Base-by-base conservation (phyloP, 2,888 invertebrate species). In the Cremastinae sp. region DNA sequence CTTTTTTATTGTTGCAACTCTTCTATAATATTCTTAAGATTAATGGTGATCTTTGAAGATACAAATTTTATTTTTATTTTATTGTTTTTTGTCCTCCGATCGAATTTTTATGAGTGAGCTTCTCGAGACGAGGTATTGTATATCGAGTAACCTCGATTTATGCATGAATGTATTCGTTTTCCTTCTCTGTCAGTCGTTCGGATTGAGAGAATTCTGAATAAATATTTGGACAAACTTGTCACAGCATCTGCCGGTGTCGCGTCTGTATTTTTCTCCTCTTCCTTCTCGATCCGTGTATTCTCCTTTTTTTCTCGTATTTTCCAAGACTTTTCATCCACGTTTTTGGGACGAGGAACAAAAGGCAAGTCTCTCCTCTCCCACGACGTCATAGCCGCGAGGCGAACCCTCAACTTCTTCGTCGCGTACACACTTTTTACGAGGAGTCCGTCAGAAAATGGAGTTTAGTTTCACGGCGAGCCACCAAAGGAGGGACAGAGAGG, bases 221-320 rank as follows among this genome's bases (percentile, higher is more conserved):
- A 81, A 83, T 79, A 81, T 80, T 81, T 81, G 69, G 65, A 78
- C 58, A 78, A 75, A 76, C 61, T 74, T 79, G 68, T 66, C 73
- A 68, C 78, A 75, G 72, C 78, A 65, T 70, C 55, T 76, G 53
- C 69, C 71, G n/a, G 37, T 37, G 28, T 28, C 28, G 28, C 53
- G 70, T 65, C 73, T 71, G 65, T 65, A 74, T 72, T 74, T 47
- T 74, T 79, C 56, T 74, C 74, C 74, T n/a, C n/a, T 41, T 1
- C 18, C 2, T 16, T n/a, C 62, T 62, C 41, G 28, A 28, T 28
- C 2, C 28, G 5, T 28, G 2, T 28, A 2, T 55, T 69, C 76
- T 73, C 64, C 58, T 39, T 58, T 28, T 55, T 72, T 65, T 59
- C 55, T 45, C 53, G 37, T 3, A 28, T 28, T 28, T 69, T 43